phyloP scores from a whole-genome alignment of 2,888 invertebrate species.

The Beris chalybata region DNA sequence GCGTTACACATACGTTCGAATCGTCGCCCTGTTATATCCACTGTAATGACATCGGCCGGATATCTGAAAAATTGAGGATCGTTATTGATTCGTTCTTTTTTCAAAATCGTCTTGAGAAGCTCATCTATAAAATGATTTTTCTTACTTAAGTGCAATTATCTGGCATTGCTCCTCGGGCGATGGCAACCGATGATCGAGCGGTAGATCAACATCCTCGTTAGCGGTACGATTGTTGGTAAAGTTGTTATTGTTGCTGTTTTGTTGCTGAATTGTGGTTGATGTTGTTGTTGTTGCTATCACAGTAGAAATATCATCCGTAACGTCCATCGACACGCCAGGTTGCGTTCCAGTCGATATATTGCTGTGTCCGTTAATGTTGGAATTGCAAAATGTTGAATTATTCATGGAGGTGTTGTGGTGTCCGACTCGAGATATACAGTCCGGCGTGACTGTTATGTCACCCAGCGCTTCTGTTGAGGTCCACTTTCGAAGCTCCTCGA shows the following conservation, averaged over 20 bases:
- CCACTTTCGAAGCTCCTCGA: slow-evolving; percentile 80
- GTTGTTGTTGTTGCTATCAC: slow-evolving; percentile 25
- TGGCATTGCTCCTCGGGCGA: slow-evolving; percentile 86
- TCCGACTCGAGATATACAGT: slow-evolving; percentile 68
- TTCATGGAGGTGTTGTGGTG: slow-evolving; percentile 21
- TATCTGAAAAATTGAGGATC: slow-evolving; percentile 61
- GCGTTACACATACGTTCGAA: slow-evolving; percentile 88
- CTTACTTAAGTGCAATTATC: slow-evolving; percentile 80
- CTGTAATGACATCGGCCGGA: slow-evolving; percentile 83
- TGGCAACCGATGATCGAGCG: slow-evolving; percentile 81
- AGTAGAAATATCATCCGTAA: slow-evolving; percentile 28
- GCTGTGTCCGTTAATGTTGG: slow-evolving; percentile 3
- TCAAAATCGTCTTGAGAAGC: too few relatives aligned
- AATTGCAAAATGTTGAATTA: slow-evolving; percentile 23
- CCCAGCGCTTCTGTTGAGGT: slow-evolving; percentile 81
- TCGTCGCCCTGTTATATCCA: slow-evolving; percentile 84
- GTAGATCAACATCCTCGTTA: slow-evolving; percentile 60
- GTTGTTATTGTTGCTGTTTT: slow-evolving; percentile 15
- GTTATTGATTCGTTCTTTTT: too few relatives aligned
- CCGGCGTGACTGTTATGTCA: slow-evolving; percentile 78
- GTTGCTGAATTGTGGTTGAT: slow-evolving; percentile 7
- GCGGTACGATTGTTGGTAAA: slow-evolving; percentile 54
- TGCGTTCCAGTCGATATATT: slow-evolving; percentile 21
- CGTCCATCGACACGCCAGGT: slow-evolving; percentile 22
- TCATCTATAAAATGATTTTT: slow-evolving; percentile 37